Percentiles rank a stretch among this genome's conserved stretches.
Evolutionary conservation across 2,113 vertebrate genomes (phyloP).

Genomic region (Xenus cinereus): DNA sequence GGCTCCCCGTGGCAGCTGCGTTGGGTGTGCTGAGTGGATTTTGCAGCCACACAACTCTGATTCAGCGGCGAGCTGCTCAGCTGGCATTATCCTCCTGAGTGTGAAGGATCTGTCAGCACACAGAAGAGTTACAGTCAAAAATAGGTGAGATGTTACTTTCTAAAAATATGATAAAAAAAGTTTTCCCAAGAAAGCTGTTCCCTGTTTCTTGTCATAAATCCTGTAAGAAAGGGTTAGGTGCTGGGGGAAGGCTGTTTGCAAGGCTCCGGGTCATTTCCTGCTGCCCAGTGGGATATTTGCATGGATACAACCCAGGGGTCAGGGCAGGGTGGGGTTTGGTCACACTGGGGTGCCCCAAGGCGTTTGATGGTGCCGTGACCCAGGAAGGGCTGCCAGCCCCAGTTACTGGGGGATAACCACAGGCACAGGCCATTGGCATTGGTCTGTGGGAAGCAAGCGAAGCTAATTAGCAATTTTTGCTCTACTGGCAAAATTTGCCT

Average conservation of each 20-base stretch:
- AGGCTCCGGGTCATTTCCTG: background rate
- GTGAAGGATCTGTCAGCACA: background rate
- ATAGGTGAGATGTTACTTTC: background rate
- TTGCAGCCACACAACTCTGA: background rate
- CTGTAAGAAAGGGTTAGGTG: background rate
- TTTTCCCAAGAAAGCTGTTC: background rate
- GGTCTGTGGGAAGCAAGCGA: background rate
- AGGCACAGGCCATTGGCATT: background rate
- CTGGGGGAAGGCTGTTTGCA: background rate
- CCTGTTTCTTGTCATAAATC: background rate
- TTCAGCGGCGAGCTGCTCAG: background rate
- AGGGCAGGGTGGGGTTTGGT: background rate
- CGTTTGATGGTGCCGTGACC: background rate
- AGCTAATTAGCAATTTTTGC: background rate
- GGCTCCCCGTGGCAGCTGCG: fast-evolving
- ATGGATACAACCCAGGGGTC: background rate
- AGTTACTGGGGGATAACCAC: background rate
- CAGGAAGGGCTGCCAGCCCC: background rate
- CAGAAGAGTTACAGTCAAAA: background rate
- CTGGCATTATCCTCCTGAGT: background rate
- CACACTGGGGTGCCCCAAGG: fast-evolving
- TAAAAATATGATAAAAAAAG: background rate
- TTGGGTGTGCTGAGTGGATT: background rate
- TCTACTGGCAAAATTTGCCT: background rate
- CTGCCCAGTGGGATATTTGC: background rate